phyloP scores from a whole-genome alignment of 2,888 invertebrate genomes.

The Linyphia triangularis region DNA sequence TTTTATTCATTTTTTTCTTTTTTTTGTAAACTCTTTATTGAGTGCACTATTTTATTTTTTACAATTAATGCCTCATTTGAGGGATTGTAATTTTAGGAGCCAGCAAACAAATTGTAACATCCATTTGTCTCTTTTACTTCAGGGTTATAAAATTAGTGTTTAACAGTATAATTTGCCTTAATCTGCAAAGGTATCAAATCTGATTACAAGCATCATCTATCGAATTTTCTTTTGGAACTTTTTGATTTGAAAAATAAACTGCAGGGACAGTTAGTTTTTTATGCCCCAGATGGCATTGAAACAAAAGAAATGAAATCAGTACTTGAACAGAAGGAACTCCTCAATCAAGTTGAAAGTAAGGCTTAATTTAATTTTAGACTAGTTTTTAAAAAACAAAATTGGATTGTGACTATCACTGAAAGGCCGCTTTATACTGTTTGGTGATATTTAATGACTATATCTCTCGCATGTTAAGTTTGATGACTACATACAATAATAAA shows the following conservation, averaged over 20 bases:
- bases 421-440: neutral
- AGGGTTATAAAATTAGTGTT: neutral
- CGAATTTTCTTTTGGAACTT: slow-evolving; percentile 47
- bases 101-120: too few relatives aligned
- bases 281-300: slow-evolving; percentile 37
- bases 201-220: slow-evolving; percentile 36
- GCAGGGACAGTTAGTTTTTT: slow-evolving; percentile 31
- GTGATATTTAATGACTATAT: neutral
- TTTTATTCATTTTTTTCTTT: too few relatives aligned
- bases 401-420: too few relatives aligned
- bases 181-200: slow-evolving; percentile 48
- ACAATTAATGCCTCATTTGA: too few relatives aligned
- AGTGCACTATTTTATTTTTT: too few relatives aligned
- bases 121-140: too few relatives aligned
- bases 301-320: slow-evolving; percentile 11
- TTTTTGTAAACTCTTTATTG: too few relatives aligned
- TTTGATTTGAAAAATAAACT: slow-evolving; percentile 53
- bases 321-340: slow-evolving; percentile 37
- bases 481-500: too few relatives aligned
- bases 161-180: slow-evolving; percentile 12
- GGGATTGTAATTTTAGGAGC: too few relatives aligned
- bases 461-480: neutral
- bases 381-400: too few relatives aligned
- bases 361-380: too few relatives aligned
- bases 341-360: slow-evolving; percentile 68